Evolutionary conservation across 2,797 vertebrate species (phyloP).

Genomic region (Acrossocheilus fasciatus): DNA sequence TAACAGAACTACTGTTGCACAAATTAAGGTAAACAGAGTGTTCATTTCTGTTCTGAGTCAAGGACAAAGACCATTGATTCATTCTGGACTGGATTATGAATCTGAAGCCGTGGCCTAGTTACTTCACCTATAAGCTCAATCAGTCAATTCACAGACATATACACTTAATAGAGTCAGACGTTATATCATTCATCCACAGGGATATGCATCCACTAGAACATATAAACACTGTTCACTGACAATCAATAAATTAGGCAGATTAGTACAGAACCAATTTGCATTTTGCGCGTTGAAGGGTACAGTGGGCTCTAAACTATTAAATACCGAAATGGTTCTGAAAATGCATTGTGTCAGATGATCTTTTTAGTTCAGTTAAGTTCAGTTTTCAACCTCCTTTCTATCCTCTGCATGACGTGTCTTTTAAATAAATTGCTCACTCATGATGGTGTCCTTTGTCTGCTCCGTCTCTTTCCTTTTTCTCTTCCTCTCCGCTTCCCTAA

Average conservation of each 20-base stretch:
- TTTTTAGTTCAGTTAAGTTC: background rate
- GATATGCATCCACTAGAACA: background rate
- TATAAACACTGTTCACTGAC: background rate
- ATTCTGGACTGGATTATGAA: constrained; percentile 38
- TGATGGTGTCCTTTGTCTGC: constrained; percentile 12
- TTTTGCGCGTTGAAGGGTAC: background rate
- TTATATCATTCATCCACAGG: background rate
- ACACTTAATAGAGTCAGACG: background rate
- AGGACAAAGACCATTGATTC: constrained; percentile 23
- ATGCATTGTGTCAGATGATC: background rate
- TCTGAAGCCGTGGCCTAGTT: constrained; percentile 8
- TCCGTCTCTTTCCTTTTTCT: background rate
- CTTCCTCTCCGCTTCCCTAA: background rate
- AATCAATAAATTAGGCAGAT: background rate
- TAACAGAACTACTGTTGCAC: background rate
- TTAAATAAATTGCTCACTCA: constrained; percentile 14
- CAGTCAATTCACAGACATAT: background rate
- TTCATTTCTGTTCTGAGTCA: background rate
- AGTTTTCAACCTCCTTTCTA: background rate
- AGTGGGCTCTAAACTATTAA: background rate
- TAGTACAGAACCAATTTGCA: background rate
- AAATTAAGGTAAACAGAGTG: background rate
- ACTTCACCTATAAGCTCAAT: constrained; percentile 18
- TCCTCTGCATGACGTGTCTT: background rate
- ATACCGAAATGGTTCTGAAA: background rate